Base-by-base conservation (phyloP, 2,797 vertebrate species). In the Semotilus atromaculatus region DNA sequence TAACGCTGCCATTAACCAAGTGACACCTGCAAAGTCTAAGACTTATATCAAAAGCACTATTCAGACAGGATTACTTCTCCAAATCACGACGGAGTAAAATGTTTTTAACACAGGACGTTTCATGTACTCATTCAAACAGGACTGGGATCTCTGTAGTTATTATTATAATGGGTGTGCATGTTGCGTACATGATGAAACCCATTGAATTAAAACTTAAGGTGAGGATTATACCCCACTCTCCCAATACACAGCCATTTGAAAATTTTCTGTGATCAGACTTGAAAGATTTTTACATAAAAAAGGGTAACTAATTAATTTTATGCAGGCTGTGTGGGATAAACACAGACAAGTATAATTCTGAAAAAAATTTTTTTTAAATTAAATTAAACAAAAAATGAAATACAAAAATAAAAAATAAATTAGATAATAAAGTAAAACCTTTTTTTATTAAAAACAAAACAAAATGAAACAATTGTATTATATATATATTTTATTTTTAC, bases 1-100 rank as follows among this genome's bases (percentile, higher is more conserved):
- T 53, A 78, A 82, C 18, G n/a, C 38, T 36, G 13, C 80, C 80
- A 70, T 79, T 31, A 74, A 85, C 36, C 74, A 68, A 58, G 55
- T n/a, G 68, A 64, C 71, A 60, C 55, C 82, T 70, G 79, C 67
- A 53, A 34, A 40, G 43, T 62, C n/a, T 31, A n/a, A 66, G 75
- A 71, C 74, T 64, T 68, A 58, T 48, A 48, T 73, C 19, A 55
- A 76, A 21, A 82, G 21, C 13, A 13, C 68, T 64, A 80, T 67
- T 80, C 62, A 80, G 62, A 34, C 19, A 13, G 21, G 53, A 80
- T 64, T 67, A 80, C 62, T 80, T 58, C 7, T 80, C 62, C 13
- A 48, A 80, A 80, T 66, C 43, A 34, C 7, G 11, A 23, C 10
- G 0, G 60, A 23, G 60, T 51, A 1, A 51, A 36, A n/a, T 31